These are phyloP conservation scores for Monoplex corrugatus DNA, from an alignment of 2,888 invertebrate genomes.

Conservation along the genomic window DNA sequence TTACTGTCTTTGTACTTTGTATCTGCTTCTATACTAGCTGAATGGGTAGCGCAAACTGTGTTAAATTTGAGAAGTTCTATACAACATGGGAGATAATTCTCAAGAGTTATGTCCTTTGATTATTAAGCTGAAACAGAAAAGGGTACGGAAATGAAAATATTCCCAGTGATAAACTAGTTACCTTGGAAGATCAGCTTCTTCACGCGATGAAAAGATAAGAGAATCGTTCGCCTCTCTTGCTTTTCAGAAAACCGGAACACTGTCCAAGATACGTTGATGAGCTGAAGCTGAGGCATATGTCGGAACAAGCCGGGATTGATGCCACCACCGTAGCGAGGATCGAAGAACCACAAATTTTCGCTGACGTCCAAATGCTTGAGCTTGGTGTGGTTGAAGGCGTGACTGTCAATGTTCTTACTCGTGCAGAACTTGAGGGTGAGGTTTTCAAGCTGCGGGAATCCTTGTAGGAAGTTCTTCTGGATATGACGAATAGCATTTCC, in stretches of 20 bases:
- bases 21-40: too few relatives aligned
- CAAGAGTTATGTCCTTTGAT: too few relatives aligned
- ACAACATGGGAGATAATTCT: too few relatives aligned
- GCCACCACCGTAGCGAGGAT: neutral
- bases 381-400: slow-evolving; percentile 43
- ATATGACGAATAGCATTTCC: slow-evolving; percentile 40
- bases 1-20: too few relatives aligned
- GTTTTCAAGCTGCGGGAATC: slow-evolving; percentile 13
- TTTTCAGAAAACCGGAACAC: slow-evolving; percentile 24
- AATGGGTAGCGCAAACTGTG: too few relatives aligned
- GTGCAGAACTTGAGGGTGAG: slow-evolving; percentile 28
- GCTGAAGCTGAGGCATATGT: slow-evolving; percentile 25
- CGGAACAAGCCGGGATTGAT: slow-evolving; percentile 20
- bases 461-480: slow-evolving; percentile 33
- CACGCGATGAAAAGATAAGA: slow-evolving; percentile 32
- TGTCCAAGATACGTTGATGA: slow-evolving; percentile 40
- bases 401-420: slow-evolving; percentile 14
- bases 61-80: too few relatives aligned
- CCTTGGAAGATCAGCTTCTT: slow-evolving; percentile 4
- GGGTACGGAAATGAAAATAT: too few relatives aligned
- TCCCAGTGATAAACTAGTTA: neutral
- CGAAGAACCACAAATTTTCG: slow-evolving; percentile 48
- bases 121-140: too few relatives aligned
- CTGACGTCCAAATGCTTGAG: slow-evolving; percentile 35
- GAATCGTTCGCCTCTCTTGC: neutral